Evolutionary conservation across 2,797 vertebrate genomes (phyloP).

Genomic region (Fringilla coelebs): DNA sequence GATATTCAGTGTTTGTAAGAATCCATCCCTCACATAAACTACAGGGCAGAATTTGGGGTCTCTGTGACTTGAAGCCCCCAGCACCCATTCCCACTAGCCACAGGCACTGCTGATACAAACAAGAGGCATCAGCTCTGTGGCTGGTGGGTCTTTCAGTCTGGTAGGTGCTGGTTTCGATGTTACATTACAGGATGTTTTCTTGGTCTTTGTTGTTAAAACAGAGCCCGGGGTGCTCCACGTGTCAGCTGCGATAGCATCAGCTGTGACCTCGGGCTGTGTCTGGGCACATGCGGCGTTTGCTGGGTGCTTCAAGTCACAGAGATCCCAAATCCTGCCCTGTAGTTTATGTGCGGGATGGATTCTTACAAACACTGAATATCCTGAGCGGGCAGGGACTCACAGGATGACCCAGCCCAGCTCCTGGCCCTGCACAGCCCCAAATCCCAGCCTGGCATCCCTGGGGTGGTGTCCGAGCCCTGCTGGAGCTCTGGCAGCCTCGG

Average conservation of each 20-base stretch:
- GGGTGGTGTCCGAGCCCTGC: too few relatives aligned
- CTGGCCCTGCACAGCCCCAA: too few relatives aligned
- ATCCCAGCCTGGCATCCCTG: too few relatives aligned
- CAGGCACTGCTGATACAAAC: not conserved
- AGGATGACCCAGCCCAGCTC: too few relatives aligned
- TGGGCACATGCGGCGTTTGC: not conserved
- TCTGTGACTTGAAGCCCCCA: not conserved
- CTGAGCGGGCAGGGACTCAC: too few relatives aligned
- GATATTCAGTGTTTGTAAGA: not conserved
- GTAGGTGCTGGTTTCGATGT: not conserved
- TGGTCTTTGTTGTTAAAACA: not conserved
- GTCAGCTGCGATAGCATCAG: not conserved
- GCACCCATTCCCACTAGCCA: rapidly evolving
- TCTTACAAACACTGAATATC: too few relatives aligned
- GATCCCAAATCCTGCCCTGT: too few relatives aligned
- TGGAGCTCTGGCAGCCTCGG: too few relatives aligned
- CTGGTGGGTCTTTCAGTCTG: not conserved
- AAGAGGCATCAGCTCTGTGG: not conserved
- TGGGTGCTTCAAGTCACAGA: too few relatives aligned
- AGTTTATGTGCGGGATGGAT: too few relatives aligned
- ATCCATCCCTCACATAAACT: not conserved
- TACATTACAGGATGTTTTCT: not conserved
- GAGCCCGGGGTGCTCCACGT: not conserved
- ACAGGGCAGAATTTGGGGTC: rapidly evolving
- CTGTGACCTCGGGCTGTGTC: not conserved